Evolutionary conservation across 2,888 invertebrate genomes (phyloP), one percentile per base, ranked within the genome.

Genomic region (Sericinus montela): DNA sequence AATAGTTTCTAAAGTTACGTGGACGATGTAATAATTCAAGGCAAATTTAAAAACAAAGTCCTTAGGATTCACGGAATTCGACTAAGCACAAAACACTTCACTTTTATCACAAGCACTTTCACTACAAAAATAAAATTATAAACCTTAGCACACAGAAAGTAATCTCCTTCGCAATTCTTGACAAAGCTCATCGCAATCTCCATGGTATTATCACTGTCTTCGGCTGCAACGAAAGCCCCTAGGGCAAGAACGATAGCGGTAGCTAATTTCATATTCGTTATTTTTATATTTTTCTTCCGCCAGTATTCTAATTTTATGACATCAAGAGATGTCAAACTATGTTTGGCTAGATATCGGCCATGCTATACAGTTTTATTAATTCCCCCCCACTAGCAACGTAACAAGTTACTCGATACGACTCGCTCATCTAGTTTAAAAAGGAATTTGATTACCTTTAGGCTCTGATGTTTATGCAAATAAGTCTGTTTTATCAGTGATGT

Each of bases 111-210:
- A 48, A 59, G 54, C 87, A 85, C 85, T 87, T 84, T 85, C 86
- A 83, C 85, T 78, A 64, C 64, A 67, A 60, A 66, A 69, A 65
- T 63, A 62, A 63, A 64, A 69, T 67, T 78, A 84, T 86, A 87
- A 67, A 94, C 94, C 92, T 94, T 94, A 65, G 94, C 89, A 87
- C 94, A 94, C 63, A 93, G 72, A 55, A 91, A 82, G 77, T 94
- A 90, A 62, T 93, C 92, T 65, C 91, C 92, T 62, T 91, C 88
- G 78, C 94, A 94, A 67, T 93, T 93, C 84, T 93, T 91, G 55
- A 94, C 86, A 75, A 94, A 92, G 69, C 90, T 91, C 51, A 94
- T 83, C 8, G 93, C 93, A 35, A 91, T 91, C 59, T 91, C 91
- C 69, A 94, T 75, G 36, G 86, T 83, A 32, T 90, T 91, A 55